Percentiles rank a stretch among this genome's conserved stretches.
Evolutionary conservation across 1,140 invertebrate species (phyloP).

Genomic region (Galendromus occidentalis): DNA sequence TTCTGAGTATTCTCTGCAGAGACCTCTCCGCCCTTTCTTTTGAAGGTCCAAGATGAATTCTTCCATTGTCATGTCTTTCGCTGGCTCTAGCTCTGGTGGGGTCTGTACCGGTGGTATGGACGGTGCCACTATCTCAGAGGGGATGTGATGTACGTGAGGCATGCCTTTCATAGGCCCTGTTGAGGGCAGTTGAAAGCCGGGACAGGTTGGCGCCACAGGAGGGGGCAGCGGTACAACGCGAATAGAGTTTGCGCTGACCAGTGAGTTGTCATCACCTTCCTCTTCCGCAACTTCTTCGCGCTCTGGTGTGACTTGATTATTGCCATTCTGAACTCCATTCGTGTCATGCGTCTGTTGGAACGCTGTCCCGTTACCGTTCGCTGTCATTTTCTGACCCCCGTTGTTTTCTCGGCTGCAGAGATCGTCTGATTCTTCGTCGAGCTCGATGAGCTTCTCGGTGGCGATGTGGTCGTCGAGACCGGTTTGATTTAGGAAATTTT

Average conservation of each 20-base stretch:
- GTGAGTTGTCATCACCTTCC: constrained; percentile 2
- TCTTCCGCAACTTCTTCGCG: not conserved
- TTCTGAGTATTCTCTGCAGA: constrained; percentile 53
- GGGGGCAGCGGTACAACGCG: not conserved
- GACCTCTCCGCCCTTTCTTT: constrained; percentile 47
- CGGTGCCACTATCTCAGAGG: constrained; percentile 21
- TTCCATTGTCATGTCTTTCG: constrained; percentile 39
- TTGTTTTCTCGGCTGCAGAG: not conserved
- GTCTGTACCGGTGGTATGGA: not conserved
- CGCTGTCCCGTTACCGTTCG: constrained; percentile 5
- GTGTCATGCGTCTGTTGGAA: not conserved
- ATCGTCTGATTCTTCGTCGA: constrained; percentile 23
- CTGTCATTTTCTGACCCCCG: not conserved
- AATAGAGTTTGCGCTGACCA: constrained; percentile 4
- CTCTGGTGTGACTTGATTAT: constrained; percentile 1
- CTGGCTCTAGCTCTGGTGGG: not conserved
- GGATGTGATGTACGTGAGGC: constrained; percentile 64
- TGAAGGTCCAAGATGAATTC: constrained; percentile 56
- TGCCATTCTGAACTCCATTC: not conserved
- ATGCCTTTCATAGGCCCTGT: constrained; percentile 34
- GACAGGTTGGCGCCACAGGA: not conserved
- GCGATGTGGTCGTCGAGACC: constrained; percentile 24
- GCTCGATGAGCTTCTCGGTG: constrained; percentile 21
- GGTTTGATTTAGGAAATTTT: constrained; percentile 21
- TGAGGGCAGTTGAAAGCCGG: not conserved